Conservation (phyloP, 1,140 invertebrate genomes). For the Drosophila navojoa region DNA sequence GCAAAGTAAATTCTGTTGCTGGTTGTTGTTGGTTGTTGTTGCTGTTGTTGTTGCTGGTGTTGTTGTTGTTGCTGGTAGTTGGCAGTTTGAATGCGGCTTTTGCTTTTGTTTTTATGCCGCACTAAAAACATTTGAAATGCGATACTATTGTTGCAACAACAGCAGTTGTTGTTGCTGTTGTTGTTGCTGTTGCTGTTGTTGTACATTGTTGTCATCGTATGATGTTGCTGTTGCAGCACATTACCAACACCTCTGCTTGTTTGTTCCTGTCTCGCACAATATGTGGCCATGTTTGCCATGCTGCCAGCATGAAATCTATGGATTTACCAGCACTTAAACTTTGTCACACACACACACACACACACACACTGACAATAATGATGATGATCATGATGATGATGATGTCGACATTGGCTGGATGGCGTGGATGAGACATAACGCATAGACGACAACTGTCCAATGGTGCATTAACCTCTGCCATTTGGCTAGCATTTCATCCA, state of each 20-base stretch:
- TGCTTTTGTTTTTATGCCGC: conserved; percentile 79
- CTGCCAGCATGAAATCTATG: conserved; percentile 81
- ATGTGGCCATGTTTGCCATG: conserved; percentile 74
- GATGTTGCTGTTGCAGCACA: conserved; percentile 47
- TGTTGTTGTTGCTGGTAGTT: conserved; percentile 56
- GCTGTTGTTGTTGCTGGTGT: conserved; percentile 17
- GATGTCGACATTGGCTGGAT: conserved; percentile 60
- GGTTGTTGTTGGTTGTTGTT: conserved; percentile 37
- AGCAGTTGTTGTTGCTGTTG: conserved; percentile 41
- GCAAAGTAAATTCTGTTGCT: conserved; percentile 25
- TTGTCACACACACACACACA: conserved; percentile 46
- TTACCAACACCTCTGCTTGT: conserved; percentile 65
- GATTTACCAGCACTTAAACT: conserved; percentile 82
- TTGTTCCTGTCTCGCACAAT: conserved; percentile 69
- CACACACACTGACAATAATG: conserved; percentile 15
- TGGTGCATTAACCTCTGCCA: conserved; percentile 74
- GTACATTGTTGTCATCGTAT: conserved; percentile 18
- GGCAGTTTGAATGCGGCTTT: conserved; percentile 76
- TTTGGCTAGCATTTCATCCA: conserved; percentile 28
- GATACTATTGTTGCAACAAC: conserved; percentile 78
- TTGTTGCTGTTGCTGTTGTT: conserved; percentile 32
- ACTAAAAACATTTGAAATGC: conserved; percentile 79
- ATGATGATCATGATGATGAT: conserved; percentile 47
- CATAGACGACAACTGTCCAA: conserved; percentile 61
- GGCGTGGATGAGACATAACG: conserved; percentile 65